These are phyloP conservation scores for Macrotis lagotis DNA, from an alignment of 2,113 vertebrate genomes.

Conservation along the genomic window DNA sequence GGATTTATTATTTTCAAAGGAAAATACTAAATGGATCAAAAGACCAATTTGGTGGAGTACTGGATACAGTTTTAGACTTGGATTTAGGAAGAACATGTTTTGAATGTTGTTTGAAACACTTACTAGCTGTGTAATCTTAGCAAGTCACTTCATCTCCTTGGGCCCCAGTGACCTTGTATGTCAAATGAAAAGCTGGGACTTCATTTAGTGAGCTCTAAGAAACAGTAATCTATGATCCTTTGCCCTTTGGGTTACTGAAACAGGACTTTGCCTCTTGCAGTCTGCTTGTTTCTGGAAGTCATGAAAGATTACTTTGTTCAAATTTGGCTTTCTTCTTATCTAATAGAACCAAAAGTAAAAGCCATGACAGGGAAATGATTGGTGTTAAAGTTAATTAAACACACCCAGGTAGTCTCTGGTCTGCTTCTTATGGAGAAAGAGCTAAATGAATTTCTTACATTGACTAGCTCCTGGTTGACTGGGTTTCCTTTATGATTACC, in stretches of 20 bases:
- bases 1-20: neutral
- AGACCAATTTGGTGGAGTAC: neutral
- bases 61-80: neutral
- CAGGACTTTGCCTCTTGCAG: too few relatives aligned
- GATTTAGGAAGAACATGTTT: neutral
- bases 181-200: neutral
- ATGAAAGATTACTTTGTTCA: neutral
- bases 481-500: neutral
- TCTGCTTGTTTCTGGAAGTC: neutral
- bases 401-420: neutral
- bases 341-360: neutral
- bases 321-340: neutral
- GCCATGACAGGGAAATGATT: neutral
- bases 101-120: neutral
- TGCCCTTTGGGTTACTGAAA: too few relatives aligned
- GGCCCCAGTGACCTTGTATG: neutral
- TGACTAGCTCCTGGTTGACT: neutral
- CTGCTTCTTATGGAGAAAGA: neutral
- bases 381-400: neutral
- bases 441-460: neutral
- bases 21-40: neutral
- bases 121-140: neutral
- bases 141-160: neutral
- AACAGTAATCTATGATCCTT: neutral
- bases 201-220: neutral